Percentiles rank a stretch among this genome's conserved stretches.
phyloP scores from a whole-genome alignment of 2,888 invertebrate species.

The Zygothrica quintamaculata region DNA sequence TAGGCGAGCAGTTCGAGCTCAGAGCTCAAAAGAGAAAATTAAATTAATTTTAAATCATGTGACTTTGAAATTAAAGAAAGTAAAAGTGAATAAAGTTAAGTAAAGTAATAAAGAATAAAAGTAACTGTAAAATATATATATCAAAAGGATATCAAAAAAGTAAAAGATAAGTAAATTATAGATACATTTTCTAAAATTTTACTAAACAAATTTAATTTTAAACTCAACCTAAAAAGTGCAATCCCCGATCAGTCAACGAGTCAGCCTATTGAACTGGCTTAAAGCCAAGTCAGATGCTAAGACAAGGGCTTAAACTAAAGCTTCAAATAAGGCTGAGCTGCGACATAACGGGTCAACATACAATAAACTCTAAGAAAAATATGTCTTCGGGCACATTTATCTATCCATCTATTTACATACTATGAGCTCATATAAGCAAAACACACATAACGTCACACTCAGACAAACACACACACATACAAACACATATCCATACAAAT shows the following conservation, averaged over 20 bases:
- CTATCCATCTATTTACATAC: slow-evolving; percentile 14
- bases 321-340: slow-evolving; percentile 1
- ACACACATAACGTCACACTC: neutral
- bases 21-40: too few species aligned
- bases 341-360: slow-evolving; percentile 3
- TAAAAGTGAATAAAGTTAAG: neutral
- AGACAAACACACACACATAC: neutral
- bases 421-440: slow-evolving; percentile 23
- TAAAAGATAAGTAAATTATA: neutral
- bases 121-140: too few species aligned
- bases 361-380: slow-evolving; percentile 7
- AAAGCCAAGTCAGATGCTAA: too few species aligned
- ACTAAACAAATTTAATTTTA: too few species aligned
- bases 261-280: slow-evolving; percentile 15
- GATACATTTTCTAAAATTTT: neutral
- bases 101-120: too few species aligned
- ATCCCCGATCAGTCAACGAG: too few species aligned
- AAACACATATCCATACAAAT: neutral
- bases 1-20: neutral
- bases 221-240: neutral
- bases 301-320: neutral
- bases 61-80: neutral
- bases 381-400: slow-evolving; percentile 8
- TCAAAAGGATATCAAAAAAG: too few species aligned
- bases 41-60: too few species aligned